A percentile compares a stretch with the other conserved stretches of the same genome.
Evolutionary conservation across 2,113 vertebrate genomes (phyloP).

Genomic region (Macquaria ambigua): DNA sequence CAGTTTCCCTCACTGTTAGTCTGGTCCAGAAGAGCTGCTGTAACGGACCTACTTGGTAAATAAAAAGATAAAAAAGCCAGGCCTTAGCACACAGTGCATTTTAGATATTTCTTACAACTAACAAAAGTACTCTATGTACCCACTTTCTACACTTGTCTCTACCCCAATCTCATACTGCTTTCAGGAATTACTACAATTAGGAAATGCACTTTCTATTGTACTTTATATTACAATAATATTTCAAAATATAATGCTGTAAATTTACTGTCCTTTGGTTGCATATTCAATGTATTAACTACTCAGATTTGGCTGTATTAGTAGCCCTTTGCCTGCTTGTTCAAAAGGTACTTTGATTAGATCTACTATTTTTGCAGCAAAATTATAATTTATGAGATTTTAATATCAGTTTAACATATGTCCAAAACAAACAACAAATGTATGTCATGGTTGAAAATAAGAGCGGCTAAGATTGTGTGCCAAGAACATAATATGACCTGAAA

Average conservation of each 20-base stretch:
- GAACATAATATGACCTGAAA: neutral
- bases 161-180: neutral
- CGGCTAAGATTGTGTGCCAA: neutral
- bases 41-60: neutral
- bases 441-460: neutral
- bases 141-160: neutral
- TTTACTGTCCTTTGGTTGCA: neutral
- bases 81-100: neutral
- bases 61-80: neutral
- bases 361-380: neutral
- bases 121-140: neutral
- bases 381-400: neutral
- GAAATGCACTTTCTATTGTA: neutral
- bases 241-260: neutral
- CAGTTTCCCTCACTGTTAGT: neutral
- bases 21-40: neutral
- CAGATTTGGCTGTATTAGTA: neutral
- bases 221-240: neutral
- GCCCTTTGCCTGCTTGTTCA: neutral
- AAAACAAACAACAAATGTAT: neutral
- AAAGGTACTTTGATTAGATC: neutral
- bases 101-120: neutral
- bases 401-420: neutral
- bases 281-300: neutral
- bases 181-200: neutral